Percentiles rank a stretch among this genome's conserved stretches.
These are phyloP conservation scores for Tricholauxania praeusta DNA, from an alignment of 2,888 invertebrate species.

Conservation along the genomic window DNA sequence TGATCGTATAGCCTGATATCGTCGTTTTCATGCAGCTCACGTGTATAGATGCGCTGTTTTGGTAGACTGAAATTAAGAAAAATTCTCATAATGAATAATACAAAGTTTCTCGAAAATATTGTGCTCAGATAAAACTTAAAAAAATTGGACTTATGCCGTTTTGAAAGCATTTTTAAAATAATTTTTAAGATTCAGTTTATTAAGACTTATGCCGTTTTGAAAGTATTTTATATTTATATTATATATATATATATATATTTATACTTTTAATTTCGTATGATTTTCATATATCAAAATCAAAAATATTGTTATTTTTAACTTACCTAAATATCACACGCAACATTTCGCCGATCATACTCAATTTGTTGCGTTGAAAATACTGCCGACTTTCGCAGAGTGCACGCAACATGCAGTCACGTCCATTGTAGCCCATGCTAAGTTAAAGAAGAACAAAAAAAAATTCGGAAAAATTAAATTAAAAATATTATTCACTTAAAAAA, in stretches of 20 bases:
- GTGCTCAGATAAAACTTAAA: no score
- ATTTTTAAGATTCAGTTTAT: no score
- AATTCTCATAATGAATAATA: no score
- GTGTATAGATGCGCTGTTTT: slow-evolving; percentile 72
- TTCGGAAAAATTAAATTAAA: no score
- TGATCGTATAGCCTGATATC: slow-evolving; percentile 77
- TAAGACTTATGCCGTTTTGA: no score
- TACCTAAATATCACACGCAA: slow-evolving; percentile 79
- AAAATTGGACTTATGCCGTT: no score
- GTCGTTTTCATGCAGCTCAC: slow-evolving; percentile 76
- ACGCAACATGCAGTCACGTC: slow-evolving; percentile 77
- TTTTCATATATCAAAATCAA: background rate
- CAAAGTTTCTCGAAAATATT: no score
- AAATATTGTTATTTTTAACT: slow-evolving; percentile 54
- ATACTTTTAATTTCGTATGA: no score
- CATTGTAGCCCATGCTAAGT: slow-evolving; percentile 83
- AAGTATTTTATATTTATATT: no score
- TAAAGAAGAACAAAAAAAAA: slow-evolving; percentile 47
- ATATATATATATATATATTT: no score
- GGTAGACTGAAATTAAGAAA: slow-evolving; percentile 74
- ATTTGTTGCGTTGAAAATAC: slow-evolving; percentile 74
- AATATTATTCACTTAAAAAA: no score
- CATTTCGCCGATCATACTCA: slow-evolving; percentile 78
- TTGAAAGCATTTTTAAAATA: no score
- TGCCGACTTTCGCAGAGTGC: slow-evolving; percentile 81